Evolutionary conservation across 2,888 invertebrate genomes (phyloP), one percentile per base, ranked within the genome.

Genomic region (Balanococcus diminutus): DNA sequence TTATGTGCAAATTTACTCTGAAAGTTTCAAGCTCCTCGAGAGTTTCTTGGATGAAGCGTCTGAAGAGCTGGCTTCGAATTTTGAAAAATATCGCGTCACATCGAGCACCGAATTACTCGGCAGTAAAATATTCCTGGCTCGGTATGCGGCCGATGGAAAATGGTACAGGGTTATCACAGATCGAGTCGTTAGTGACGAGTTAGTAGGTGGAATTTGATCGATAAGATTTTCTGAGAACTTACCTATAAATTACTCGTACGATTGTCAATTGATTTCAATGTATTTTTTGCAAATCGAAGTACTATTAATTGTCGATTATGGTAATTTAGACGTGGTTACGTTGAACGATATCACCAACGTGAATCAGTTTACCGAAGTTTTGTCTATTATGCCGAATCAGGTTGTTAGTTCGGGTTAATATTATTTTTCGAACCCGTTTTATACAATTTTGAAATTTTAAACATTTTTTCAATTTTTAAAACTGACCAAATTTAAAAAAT

Each of bases 241-340:
- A n/a, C n/a, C n/a, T n/a, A n/a, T n/a, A n/a, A n/a, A n/a, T n/a
- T n/a, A n/a, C n/a, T n/a, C n/a, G n/a, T n/a, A n/a, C n/a, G n/a
- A 46, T 46, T 46, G 1, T 19, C 19, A 56, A n/a, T 19, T 5
- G 56, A 19, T 67, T 67, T 67, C 14, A 14, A 22, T n/a, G n/a
- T n/a, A n/a, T 22, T 81, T 6, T 81, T 1, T 19, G n/a, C 22
- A 83, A 61, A 61, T 83, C 14, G 75, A 85, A 85, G 85, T 85
- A 9, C 3, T 75, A 28, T 85, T n/a, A n/a, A n/a, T 75, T 51
- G 46, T 85, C 8, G 85, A 85, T 85, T 85, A 85, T 11, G 85
- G 85, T 11, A 79, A 31, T 28, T 25, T 42, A 19, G 85, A 85
- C 14, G 25, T 46, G 0, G 85, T 85, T 0, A 39, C 42, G 0